phyloP scores from a whole-genome alignment of 2,888 invertebrate genomes.

The Melipona bicolor region DNA sequence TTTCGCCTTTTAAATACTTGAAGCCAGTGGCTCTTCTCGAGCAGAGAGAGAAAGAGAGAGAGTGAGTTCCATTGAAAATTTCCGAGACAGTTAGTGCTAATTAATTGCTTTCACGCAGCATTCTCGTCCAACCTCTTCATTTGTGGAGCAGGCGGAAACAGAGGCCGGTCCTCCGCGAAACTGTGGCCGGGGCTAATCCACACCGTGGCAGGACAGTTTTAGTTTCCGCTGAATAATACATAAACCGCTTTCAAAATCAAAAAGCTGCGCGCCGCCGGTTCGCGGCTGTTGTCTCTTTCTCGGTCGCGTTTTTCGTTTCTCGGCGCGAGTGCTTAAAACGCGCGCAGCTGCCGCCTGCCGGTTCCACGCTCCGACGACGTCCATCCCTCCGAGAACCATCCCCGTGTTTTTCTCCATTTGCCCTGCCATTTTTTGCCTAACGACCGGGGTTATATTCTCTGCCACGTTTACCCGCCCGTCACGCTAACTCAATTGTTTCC shows the following conservation, averaged over 20 bases:
- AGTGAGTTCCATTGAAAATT: slow-evolving; percentile 29
- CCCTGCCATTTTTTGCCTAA: slow-evolving; percentile 12
- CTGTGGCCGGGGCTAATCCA: slow-evolving; percentile 32
- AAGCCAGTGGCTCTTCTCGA: too few relatives aligned
- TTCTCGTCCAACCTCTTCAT: slow-evolving; percentile 9
- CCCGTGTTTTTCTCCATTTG: slow-evolving; percentile 36
- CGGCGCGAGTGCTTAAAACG: slow-evolving; percentile 72
- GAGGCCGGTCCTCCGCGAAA: slow-evolving; percentile 8
- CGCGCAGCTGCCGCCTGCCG: slow-evolving; percentile 71
- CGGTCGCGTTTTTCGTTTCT: slow-evolving; percentile 19
- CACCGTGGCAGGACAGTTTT: slow-evolving; percentile 23
- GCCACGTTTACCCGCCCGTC: slow-evolving; percentile 7
- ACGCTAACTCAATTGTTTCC: slow-evolving; percentile 23
- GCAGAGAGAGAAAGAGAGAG: too few relatives aligned
- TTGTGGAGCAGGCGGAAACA: slow-evolving; percentile 6
- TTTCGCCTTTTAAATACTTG: too few relatives aligned
- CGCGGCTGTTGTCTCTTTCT: not conserved
- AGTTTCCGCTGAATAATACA: slow-evolving; percentile 72
- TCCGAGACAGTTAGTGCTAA: slow-evolving; percentile 50
- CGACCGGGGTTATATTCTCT: slow-evolving; percentile 32
- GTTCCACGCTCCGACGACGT: slow-evolving; percentile 53
- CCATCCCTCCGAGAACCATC: not conserved
- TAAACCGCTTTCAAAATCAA: slow-evolving; percentile 72
- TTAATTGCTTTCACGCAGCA: slow-evolving; percentile 51
- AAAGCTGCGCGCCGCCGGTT: slow-evolving; percentile 55